Conservation (phyloP, 2,113 vertebrate species). For the Leptobrachium leishanense region DNA sequence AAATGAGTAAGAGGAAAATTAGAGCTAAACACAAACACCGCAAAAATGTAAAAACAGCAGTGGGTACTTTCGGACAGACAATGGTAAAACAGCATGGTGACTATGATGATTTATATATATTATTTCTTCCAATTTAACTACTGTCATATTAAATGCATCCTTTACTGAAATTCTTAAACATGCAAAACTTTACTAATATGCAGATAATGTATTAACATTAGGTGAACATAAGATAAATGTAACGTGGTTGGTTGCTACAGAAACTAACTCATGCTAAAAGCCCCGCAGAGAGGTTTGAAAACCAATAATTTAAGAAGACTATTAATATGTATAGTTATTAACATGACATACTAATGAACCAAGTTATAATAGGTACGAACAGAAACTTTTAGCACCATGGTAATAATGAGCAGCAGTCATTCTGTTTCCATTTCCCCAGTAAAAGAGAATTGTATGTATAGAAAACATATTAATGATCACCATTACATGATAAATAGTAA, state of each 20-base stretch:
- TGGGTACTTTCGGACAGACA: too few relatives aligned
- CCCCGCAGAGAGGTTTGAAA: neutral
- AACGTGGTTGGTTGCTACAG: neutral
- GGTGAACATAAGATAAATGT: neutral
- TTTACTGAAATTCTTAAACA: too few relatives aligned
- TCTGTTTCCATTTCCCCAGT: too few relatives aligned
- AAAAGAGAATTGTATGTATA: too few relatives aligned
- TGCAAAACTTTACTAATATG: too few relatives aligned
- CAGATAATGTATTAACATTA: neutral
- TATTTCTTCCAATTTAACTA: too few relatives aligned
- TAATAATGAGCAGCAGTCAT: neutral
- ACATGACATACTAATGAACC: neutral
- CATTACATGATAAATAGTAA: too few relatives aligned
- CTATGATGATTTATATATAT: too few relatives aligned
- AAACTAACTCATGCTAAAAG: neutral
- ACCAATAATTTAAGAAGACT: neutral
- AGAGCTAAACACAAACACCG: neutral
- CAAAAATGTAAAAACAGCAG: too few relatives aligned
- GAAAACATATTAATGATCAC: too few relatives aligned
- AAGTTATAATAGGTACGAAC: neutral
- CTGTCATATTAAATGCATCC: too few relatives aligned
- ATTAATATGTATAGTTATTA: neutral
- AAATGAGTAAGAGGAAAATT: neutral
- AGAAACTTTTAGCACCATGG: neutral
- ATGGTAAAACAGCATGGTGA: too few relatives aligned